A percentile compares a stretch with the other conserved stretches of the same genome.
Evolutionary conservation across 2,113 vertebrate species (phyloP).

Genomic region (Trematocara macrostoma): DNA sequence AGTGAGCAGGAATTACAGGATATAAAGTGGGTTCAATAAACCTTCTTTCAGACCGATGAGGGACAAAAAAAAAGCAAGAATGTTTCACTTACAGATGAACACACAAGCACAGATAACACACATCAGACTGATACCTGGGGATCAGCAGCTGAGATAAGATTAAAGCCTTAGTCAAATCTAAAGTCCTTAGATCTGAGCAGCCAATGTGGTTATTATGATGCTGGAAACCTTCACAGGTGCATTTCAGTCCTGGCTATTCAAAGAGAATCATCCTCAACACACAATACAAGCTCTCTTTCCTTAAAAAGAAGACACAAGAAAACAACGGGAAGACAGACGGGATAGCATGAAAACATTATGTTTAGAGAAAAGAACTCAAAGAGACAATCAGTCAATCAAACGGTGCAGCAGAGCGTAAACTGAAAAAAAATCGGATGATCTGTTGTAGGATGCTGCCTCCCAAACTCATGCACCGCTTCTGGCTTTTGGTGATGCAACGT

Average conservation of each 20-base stretch:
- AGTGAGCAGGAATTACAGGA: neutral
- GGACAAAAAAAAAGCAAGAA: neutral
- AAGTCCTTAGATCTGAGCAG: neutral
- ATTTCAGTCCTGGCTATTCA: neutral
- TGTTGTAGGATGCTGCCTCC: neutral
- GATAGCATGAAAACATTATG: neutral
- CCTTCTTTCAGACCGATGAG: neutral
- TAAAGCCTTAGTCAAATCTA: neutral
- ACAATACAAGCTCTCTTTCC: neutral
- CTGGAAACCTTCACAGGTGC: neutral
- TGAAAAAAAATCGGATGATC: neutral
- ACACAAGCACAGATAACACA: neutral
- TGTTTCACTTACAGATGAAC: neutral
- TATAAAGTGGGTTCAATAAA: neutral
- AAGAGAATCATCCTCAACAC: neutral
- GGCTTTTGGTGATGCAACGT: neutral
- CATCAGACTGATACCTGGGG: conserved; percentile 18
- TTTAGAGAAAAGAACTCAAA: neutral
- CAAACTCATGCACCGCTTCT: neutral
- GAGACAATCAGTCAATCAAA: neutral
- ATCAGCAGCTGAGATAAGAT: conserved; percentile 30
- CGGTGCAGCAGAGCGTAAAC: neutral
- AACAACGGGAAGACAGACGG: neutral
- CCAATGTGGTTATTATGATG: neutral
- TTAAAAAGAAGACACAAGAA: neutral